Base-by-base conservation (phyloP, 2,888 invertebrate genomes). In the Ophion ventricosus region DNA sequence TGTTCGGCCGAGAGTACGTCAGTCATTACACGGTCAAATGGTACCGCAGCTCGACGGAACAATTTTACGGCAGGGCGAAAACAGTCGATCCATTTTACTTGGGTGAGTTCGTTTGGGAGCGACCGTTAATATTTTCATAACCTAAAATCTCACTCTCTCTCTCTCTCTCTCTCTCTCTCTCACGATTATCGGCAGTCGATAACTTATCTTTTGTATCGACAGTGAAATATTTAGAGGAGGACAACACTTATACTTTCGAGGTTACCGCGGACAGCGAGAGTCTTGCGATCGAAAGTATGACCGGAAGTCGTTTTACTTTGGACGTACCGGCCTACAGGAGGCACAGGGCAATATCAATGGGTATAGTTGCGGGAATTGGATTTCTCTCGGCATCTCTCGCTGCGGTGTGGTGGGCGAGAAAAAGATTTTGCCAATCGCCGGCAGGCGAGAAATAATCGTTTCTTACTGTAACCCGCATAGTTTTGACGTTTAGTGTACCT, bases 221-320 rank as follows among this genome's bases (percentile, higher is more conserved):
- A 96, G 96, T 97, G 87, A 95, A 95, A 88, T 95, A 95, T 86
- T 94, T 97, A 87, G 95, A 95, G 88, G 97, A 97, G 90, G 97
- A 97, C 87, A 95, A 94, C 88, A 95, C 94, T 74, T 97, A 97
- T 92, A 95, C 95, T 89, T 96, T 97, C 90, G 96, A 96, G 93
- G 97, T 98, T 82, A 92, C 95, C 84, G 96, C 97, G 0, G 93
- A 95, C 82, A 95, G 96, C 0, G 82, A 82, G 11, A 76, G 26
- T 23, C 91, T 94, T 1, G 95, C 95, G 79, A 95, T 95, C 90
- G 95, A 95, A 87, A 94, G 95, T 87, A 94, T 95, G n/a, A 94
- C 95, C 64, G 95, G 96, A 86, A 95, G 95, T 67, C 95, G 95
- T 87, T 94, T 96, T 69, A 94, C 94, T 81, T 93, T 97, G 80